phyloP scores from a whole-genome alignment of 92 coral and sea anemone genomes.

The Nematostella vectensis region DNA sequence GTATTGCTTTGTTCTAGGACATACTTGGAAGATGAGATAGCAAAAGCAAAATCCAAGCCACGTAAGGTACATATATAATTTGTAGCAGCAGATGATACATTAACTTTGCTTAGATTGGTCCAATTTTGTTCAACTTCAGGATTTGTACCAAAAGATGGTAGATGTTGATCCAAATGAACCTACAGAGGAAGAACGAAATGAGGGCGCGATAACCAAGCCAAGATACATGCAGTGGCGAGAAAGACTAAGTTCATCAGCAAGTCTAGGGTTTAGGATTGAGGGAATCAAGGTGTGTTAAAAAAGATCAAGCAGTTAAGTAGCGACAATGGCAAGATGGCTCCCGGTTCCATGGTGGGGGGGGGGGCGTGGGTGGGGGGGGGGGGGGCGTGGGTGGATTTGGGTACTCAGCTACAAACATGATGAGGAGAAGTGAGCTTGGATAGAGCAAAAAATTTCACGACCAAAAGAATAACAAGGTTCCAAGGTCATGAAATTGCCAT shows the following conservation, averaged over 20 bases:
- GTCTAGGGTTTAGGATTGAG: constrained; percentile 92
- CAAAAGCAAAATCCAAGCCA: constrained; percentile 73
- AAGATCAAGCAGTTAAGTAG: background rate
- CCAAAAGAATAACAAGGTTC: too few relatives aligned
- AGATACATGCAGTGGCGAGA: constrained; percentile 99
- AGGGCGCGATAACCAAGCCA: constrained; percentile 79
- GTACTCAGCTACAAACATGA: too few relatives aligned
- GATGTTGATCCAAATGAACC: constrained; percentile 94
- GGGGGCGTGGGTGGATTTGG: too few relatives aligned
- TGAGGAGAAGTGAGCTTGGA: too few relatives aligned
- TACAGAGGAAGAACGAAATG: constrained; percentile 72
- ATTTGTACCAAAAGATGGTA: constrained; percentile 87
- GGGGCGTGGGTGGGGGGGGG: too few relatives aligned
- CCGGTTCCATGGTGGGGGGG: too few relatives aligned
- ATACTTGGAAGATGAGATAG: constrained; percentile 88
- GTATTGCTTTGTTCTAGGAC: too few relatives aligned
- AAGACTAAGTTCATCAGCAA: constrained; percentile 80
- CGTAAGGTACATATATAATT: constrained; percentile 80
- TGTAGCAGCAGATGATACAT: constrained; percentile 89
- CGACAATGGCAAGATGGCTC: too few relatives aligned
- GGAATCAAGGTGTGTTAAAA: constrained; percentile 69
- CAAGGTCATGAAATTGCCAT: too few relatives aligned
- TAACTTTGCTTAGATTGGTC: too few relatives aligned
- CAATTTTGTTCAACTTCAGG: too few relatives aligned
- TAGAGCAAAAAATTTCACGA: too few relatives aligned